These are phyloP conservation scores for Eurypyga helias DNA, from an alignment of 2,113 vertebrate species.

Conservation along the genomic window DNA sequence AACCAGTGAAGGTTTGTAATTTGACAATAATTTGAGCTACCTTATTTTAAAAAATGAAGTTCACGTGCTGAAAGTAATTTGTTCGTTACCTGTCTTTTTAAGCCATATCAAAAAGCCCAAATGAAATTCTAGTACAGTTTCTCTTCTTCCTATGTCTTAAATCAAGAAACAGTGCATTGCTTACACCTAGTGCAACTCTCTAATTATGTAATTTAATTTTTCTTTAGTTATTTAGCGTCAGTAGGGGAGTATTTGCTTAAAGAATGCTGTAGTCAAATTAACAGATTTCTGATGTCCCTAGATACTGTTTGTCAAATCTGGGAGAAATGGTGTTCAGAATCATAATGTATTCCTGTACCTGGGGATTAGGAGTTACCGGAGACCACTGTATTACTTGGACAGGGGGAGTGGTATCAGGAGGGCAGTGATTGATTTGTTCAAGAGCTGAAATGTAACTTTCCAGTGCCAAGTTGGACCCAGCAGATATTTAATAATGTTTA, in stretches of 20 bases:
- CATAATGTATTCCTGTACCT: not conserved
- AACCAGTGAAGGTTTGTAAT: not conserved
- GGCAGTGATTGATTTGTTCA: not conserved
- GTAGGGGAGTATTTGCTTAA: not conserved
- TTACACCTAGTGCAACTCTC: not conserved
- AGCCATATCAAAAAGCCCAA: not conserved
- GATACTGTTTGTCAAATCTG: not conserved
- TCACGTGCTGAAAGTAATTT: not conserved
- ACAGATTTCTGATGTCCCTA: not conserved
- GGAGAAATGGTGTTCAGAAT: not conserved
- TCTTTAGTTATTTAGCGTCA: constrained; percentile 13
- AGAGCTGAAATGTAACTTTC: not conserved
- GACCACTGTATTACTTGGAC: not conserved
- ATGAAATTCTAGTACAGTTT: not conserved
- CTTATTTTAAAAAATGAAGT: not conserved
- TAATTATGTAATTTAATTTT: not conserved
- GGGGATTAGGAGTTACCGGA: not conserved
- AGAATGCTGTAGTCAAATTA: not conserved
- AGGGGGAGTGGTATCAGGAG: not conserved
- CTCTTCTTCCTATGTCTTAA: not conserved
- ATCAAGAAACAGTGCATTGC: not conserved
- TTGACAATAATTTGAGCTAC: not conserved
- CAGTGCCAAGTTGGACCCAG: not conserved
- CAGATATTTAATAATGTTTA: not conserved
- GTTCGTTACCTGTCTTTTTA: not conserved